A percentile compares a stretch with the other conserved stretches of the same genome.
These are phyloP conservation scores for Cosmia pyralina DNA, from an alignment of 2,888 invertebrate genomes.

Conservation along the genomic window DNA sequence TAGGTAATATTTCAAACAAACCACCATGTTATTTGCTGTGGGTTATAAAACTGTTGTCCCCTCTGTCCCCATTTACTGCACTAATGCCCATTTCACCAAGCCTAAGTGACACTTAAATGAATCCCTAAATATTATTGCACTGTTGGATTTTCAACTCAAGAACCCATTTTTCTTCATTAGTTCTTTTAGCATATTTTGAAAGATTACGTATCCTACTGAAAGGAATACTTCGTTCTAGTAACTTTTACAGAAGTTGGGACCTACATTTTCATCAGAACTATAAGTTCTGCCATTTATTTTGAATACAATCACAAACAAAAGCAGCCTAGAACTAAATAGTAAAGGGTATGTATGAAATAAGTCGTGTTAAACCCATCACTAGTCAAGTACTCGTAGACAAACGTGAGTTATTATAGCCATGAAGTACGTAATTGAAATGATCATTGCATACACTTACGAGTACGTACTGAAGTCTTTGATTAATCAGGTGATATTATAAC, in stretches of 20 bases:
- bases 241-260: not conserved
- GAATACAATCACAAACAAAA: not conserved
- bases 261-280: not conserved
- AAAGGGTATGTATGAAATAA: not conserved
- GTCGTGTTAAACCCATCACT: slow-evolving; percentile 41
- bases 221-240: not conserved
- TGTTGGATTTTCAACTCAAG: too few species aligned
- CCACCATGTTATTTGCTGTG: not conserved
- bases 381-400: slow-evolving; percentile 29
- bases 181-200: slow-evolving; percentile 21
- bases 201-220: not conserved
- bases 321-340: not conserved
- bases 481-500: slow-evolving; percentile 35
- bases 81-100: too few species aligned
- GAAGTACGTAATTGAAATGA: slow-evolving; percentile 28
- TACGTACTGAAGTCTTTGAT: slow-evolving; percentile 24
- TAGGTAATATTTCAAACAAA: not conserved
- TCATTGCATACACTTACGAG: slow-evolving; percentile 27
- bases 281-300: not conserved
- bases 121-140: too few species aligned
- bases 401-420: slow-evolving; percentile 50
- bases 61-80: slow-evolving; percentile 22
- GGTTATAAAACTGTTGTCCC: slow-evolving; percentile 16
- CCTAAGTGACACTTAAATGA: too few species aligned
- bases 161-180: slow-evolving; percentile 7